These are phyloP conservation scores for Pseudomyrmex flavicornis DNA, from an alignment of 1,140 invertebrate genomes.

Conservation along the genomic window DNA sequence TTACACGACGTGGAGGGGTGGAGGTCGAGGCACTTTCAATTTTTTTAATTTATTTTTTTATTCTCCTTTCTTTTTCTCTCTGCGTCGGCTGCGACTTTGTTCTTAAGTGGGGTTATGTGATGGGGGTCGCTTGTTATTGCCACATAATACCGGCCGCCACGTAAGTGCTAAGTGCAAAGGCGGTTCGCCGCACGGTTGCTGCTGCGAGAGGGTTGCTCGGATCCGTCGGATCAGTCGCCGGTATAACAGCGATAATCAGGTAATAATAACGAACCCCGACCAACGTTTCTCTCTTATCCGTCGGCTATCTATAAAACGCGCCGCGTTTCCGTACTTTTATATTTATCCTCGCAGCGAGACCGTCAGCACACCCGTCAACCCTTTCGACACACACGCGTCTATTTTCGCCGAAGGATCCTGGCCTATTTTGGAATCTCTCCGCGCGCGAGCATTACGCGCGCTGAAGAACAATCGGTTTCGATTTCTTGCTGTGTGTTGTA, in stretches of 20 bases:
- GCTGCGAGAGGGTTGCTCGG: conserved; percentile 43
- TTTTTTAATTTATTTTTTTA: conserved; percentile 1
- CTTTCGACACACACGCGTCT: conserved; percentile 10
- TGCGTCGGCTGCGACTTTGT: conserved; percentile 15
- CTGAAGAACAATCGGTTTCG: background rate
- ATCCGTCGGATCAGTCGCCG: conserved; percentile 52
- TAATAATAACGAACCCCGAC: conserved; percentile 67
- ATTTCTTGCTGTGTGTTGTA: background rate
- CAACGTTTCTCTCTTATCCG: conserved; percentile 44
- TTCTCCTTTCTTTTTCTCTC: background rate
- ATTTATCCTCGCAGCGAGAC: background rate
- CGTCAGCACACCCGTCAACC: conserved; percentile 23
- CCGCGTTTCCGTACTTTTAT: conserved; percentile 23
- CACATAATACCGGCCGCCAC: conserved; percentile 62
- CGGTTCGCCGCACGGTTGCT: conserved; percentile 1
- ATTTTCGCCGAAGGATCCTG: conserved; percentile 40
- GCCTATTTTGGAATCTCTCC: conserved; percentile 25
- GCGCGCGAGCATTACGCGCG: too few species aligned
- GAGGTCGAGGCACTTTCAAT: conserved; percentile 39
- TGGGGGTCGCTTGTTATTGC: conserved; percentile 72
- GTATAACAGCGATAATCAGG: conserved; percentile 72
- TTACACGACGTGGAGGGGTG: conserved; percentile 44
- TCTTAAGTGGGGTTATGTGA: conserved; percentile 71
- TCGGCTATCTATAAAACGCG: conserved; percentile 32
- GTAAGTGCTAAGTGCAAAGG: conserved; percentile 68